Conservation (phyloP, 2,888 invertebrate genomes). For the Drosophila atripex region DNA sequence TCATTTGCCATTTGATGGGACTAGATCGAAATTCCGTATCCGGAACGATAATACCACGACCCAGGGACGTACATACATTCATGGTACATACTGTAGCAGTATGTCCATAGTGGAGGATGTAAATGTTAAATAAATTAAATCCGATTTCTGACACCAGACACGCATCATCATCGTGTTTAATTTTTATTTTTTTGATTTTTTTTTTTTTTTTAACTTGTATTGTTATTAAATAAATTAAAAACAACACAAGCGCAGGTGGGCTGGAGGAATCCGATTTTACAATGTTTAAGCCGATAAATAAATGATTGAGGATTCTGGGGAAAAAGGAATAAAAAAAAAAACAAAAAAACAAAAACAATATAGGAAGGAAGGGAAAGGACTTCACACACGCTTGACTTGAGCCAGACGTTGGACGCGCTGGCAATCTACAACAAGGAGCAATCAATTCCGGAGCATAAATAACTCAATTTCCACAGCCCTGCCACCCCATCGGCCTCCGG, state of each 20-base stretch:
- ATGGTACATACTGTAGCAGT: too few relatives aligned
- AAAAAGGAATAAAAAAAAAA: too few relatives aligned
- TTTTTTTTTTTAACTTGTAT: background rate
- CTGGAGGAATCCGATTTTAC: background rate
- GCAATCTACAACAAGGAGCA: slow-evolving; percentile 68
- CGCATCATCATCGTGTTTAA: slow-evolving; percentile 17
- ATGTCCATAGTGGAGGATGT: background rate
- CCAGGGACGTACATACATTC: too few relatives aligned
- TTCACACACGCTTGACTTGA: slow-evolving; percentile 44
- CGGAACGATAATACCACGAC: background rate
- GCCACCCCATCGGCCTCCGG: background rate
- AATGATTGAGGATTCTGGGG: slow-evolving; percentile 15
- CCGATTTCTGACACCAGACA: slow-evolving; percentile 32
- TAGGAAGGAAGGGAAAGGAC: background rate
- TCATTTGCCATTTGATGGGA: slow-evolving; percentile 71
- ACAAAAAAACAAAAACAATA: too few relatives aligned
- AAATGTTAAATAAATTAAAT: slow-evolving; percentile 39
- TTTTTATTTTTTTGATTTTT: too few relatives aligned
- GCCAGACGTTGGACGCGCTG: slow-evolving; percentile 33
- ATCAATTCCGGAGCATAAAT: slow-evolving; percentile 76
- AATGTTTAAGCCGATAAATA: background rate
- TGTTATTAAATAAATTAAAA: slow-evolving; percentile 5
- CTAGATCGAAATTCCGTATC: slow-evolving; percentile 55
- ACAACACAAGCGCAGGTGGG: background rate
- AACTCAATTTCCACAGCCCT: slow-evolving; percentile 66